phyloP scores from a whole-genome alignment of 2,113 vertebrate species.

The Aldabrachelys gigantea region DNA sequence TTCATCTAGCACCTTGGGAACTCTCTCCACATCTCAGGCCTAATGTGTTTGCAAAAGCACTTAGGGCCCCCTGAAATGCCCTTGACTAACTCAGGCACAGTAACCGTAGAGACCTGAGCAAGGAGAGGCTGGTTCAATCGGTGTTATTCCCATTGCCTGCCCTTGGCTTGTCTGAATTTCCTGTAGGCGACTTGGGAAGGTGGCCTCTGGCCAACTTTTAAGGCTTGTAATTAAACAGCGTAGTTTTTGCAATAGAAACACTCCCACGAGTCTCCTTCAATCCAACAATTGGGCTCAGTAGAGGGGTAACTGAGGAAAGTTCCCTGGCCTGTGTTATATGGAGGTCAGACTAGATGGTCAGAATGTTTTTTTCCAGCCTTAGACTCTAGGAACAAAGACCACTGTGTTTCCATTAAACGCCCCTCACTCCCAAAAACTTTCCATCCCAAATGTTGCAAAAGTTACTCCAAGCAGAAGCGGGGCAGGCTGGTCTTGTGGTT shows the following conservation, averaged over 20 bases:
- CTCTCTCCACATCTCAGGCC: not conserved
- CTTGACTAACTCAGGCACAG: not conserved
- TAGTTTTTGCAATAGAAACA: not conserved
- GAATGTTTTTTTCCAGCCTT: not conserved
- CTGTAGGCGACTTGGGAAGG: not conserved
- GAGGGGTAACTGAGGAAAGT: not conserved
- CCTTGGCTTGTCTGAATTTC: not conserved
- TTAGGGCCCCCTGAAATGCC: not conserved
- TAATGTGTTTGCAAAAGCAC: not conserved
- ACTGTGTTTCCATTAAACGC: not conserved
- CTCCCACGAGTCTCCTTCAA: not conserved
- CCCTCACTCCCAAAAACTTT: not conserved
- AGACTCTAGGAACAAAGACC: not conserved
- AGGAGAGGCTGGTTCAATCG: too few species aligned
- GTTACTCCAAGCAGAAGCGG: not conserved
- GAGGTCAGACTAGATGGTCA: not conserved
- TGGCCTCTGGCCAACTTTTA: not conserved
- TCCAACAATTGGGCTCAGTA: too few species aligned
- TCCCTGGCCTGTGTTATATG: not conserved
- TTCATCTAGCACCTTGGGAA: not conserved
- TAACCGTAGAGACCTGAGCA: not conserved
- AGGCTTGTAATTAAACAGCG: not conserved
- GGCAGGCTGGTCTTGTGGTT: not conserved
- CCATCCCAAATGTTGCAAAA: not conserved
- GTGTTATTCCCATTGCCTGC: not conserved